A percentile compares a stretch with the other conserved stretches of the same genome.
Evolutionary conservation across 2,113 vertebrate species (phyloP).

Genomic region (Pteruthius melanotis): DNA sequence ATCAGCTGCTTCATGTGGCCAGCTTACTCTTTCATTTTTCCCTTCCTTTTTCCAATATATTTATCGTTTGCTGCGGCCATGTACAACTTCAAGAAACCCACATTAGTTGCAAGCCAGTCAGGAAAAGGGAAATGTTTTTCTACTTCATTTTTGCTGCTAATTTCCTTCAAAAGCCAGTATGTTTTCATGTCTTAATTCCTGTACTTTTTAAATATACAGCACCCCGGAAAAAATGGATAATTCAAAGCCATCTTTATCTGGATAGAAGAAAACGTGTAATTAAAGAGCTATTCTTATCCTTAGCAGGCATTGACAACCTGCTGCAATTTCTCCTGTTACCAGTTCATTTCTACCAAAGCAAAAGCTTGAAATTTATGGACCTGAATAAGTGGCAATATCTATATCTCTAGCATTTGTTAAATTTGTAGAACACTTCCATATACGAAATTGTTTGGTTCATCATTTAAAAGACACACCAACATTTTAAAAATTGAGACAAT

Average conservation of each 20-base stretch:
- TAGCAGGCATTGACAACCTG: slow-evolving; percentile 10
- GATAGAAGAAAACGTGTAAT: slow-evolving; percentile 6
- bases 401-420: neutral
- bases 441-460: neutral
- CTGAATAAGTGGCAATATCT: neutral
- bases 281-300: slow-evolving; percentile 31
- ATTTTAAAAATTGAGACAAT: neutral
- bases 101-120: neutral
- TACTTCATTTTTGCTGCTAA: slow-evolving; percentile 45
- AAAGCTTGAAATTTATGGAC: slow-evolving; percentile 11
- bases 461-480: neutral
- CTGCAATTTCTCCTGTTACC: neutral
- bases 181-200: slow-evolving; percentile 31
- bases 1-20: slow-evolving; percentile 78
- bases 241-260: slow-evolving; percentile 16
- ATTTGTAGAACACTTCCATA: neutral
- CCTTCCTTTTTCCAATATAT: slow-evolving; percentile 76
- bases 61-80: slow-evolving; percentile 70
- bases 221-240: neutral
- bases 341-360: neutral
- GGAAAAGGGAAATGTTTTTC: neutral
- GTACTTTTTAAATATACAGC: slow-evolving; percentile 5
- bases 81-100: slow-evolving; percentile 41
- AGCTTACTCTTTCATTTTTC: slow-evolving; percentile 82
- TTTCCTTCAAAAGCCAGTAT: slow-evolving; percentile 43